Percentiles rank a stretch among this genome's conserved stretches.
These are phyloP conservation scores for Sinosuthora webbiana DNA, from an alignment of 2,113 vertebrate species.

Conservation along the genomic window DNA sequence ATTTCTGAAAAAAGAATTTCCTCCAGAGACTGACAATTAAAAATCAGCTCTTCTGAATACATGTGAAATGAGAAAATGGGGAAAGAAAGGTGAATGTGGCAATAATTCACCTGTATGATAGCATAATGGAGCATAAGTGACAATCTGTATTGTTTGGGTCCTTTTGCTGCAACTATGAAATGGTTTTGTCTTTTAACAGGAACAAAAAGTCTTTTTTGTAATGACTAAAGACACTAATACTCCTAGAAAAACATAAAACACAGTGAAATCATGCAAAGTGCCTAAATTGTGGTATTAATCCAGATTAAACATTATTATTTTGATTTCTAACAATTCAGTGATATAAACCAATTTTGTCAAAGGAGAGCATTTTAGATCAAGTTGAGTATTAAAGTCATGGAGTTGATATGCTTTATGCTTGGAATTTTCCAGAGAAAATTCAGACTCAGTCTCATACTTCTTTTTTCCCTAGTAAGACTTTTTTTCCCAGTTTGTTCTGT, in stretches of 20 bases:
- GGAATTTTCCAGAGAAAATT: neutral
- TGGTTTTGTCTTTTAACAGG: neutral
- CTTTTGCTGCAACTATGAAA: neutral
- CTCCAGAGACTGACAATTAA: neutral
- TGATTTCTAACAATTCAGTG: neutral
- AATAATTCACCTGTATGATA: neutral
- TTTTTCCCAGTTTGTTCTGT: neutral
- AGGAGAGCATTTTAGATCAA: neutral
- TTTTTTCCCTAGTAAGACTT: neutral
- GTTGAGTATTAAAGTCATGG: neutral
- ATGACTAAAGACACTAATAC: neutral
- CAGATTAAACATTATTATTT: neutral
- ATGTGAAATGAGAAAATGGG: neutral
- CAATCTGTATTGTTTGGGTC: neutral
- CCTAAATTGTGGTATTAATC: neutral
- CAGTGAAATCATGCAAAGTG: neutral
- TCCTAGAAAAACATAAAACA: neutral
- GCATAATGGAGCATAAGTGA: neutral
- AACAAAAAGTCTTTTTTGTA: neutral
- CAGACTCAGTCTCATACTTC: neutral
- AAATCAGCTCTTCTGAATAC: neutral
- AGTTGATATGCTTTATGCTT: neutral
- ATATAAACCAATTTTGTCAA: neutral
- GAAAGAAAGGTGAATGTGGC: neutral
- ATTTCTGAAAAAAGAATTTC: neutral